These are phyloP conservation scores for Terrapene triunguis DNA, from an alignment of 2,113 vertebrate species.

Conservation along the genomic window DNA sequence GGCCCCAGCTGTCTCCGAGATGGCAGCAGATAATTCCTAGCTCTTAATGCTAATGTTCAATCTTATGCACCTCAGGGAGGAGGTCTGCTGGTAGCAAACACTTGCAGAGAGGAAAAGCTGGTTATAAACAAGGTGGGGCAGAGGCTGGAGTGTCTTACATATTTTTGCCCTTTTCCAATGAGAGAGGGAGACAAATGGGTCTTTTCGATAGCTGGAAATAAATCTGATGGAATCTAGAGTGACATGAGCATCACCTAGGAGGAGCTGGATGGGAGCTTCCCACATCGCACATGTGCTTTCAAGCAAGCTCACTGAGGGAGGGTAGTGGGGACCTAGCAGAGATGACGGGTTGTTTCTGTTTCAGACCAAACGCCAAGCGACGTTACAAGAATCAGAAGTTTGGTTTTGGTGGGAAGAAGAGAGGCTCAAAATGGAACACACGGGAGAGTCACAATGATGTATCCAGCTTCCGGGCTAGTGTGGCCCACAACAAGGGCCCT, in stretches of 20 bases:
- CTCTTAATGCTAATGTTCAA: background rate
- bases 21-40: background rate
- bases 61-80: background rate
- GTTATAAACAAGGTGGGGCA: rapidly evolving
- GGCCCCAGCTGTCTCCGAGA: background rate
- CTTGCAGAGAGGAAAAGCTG: background rate
- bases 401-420: constrained; percentile 97
- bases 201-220: background rate
- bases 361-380: constrained; percentile 90
- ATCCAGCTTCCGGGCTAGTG: constrained; percentile 88
- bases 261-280: background rate
- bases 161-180: background rate
- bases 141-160: background rate
- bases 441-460: constrained; percentile 93
- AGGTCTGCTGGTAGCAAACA: background rate
- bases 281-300: background rate
- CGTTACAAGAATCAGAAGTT: constrained; percentile 96
- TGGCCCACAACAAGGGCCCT: constrained; percentile 86
- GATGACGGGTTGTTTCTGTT: background rate
- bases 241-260: background rate
- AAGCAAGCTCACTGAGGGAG: background rate
- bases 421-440: constrained; percentile 95
- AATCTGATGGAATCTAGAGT: background rate
- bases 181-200: background rate
- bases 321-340: background rate